Percentiles rank a stretch among this genome's conserved stretches.
Evolutionary conservation across 2,797 vertebrate genomes (phyloP).

Genomic region (Setipinna tenuifilis): DNA sequence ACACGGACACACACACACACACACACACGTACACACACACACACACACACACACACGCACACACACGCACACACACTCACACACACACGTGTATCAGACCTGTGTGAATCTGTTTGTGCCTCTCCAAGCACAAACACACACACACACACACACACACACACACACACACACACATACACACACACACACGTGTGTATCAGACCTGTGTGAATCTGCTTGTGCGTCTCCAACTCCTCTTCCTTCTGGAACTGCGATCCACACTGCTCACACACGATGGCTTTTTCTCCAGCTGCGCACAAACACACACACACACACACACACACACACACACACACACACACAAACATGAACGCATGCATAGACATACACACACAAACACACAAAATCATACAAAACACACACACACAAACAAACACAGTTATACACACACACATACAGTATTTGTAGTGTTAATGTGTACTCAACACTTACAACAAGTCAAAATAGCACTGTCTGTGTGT

Average conservation of each 20-base stretch:
- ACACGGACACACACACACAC: not conserved
- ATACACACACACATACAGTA: not conserved
- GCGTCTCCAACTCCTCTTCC: constrained; percentile 93
- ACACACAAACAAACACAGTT: constrained; percentile 53
- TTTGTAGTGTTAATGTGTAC: not conserved
- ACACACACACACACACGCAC: not conserved
- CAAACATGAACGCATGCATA: constrained; percentile 43
- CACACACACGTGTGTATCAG: constrained; percentile 39
- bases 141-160: not conserved
- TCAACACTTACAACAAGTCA: not conserved
- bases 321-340: constrained; percentile 19
- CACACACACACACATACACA: constrained; percentile 1
- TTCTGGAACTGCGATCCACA: constrained; percentile 97
- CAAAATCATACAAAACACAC: constrained; percentile 24
- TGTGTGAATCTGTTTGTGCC: constrained; percentile 13
- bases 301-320: constrained; percentile 58
- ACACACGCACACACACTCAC: constrained; percentile 1
- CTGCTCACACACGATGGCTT: constrained; percentile 96
- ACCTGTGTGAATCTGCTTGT: constrained; percentile 96
- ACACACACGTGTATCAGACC: not conserved
- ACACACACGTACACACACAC: not conserved
- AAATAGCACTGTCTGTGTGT: constrained; percentile 52
- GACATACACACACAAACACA: constrained; percentile 61
- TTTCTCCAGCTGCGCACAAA: constrained; percentile 87
- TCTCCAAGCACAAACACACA: constrained; percentile 12